Conservation (phyloP, 2,888 invertebrate species). For the Bhutanitis thaidina region DNA sequence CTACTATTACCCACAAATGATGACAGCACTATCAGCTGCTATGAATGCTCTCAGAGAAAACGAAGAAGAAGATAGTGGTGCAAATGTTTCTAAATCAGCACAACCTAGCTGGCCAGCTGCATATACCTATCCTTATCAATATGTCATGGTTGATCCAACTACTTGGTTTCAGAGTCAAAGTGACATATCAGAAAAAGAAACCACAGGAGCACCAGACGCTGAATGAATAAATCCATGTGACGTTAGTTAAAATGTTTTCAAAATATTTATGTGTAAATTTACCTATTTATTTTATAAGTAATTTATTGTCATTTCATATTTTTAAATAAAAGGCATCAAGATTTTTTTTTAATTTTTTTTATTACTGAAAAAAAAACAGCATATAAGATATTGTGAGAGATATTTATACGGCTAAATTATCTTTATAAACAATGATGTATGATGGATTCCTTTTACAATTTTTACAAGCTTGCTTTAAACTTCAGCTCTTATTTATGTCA, state of each 20-base stretch:
- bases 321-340: too few relatives aligned
- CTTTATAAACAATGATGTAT: too few relatives aligned
- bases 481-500: too few relatives aligned
- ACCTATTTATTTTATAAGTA: neutral
- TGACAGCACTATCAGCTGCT: conserved; percentile 56
- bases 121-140: conserved; percentile 62
- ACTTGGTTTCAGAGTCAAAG: conserved; percentile 49
- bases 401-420: too few relatives aligned
- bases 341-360: too few relatives aligned
- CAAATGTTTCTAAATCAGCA: conserved; percentile 35
- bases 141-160: conserved; percentile 61
- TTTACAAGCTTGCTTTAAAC: too few relatives aligned
- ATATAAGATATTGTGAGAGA: too few relatives aligned
- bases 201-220: conserved; percentile 22
- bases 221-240: neutral
- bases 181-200: conserved; percentile 29
- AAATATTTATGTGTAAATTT: neutral
- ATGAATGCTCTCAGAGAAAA: conserved; percentile 53
- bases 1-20: conserved; percentile 62
- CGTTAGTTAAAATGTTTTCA: neutral
- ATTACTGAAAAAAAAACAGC: too few relatives aligned
- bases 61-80: conserved; percentile 37
- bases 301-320: neutral
- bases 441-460: too few relatives aligned
- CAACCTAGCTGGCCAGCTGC: conserved; percentile 52